Percentiles rank a stretch among this genome's conserved stretches.
Conservation (phyloP, 2,888 invertebrate genomes). For the Electrophaes corylata region DNA sequence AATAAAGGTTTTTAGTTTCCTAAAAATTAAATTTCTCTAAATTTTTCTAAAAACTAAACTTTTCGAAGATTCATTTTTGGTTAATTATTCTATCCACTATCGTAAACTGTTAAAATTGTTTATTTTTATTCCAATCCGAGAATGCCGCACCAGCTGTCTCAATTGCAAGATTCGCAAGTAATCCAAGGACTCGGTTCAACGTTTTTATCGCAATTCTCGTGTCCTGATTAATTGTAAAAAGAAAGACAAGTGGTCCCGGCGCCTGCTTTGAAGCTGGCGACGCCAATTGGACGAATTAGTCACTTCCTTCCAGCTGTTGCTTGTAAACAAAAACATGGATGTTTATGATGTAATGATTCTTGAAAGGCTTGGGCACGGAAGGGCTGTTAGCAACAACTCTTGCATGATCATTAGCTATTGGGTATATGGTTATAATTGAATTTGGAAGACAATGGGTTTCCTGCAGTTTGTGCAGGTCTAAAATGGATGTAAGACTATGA, state of each 20-base stretch:
- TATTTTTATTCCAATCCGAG: slow-evolving; percentile 1
- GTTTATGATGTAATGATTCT: slow-evolving; percentile 19
- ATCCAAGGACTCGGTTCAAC: slow-evolving; percentile 11
- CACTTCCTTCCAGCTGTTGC: slow-evolving; percentile 50
- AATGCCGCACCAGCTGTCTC: slow-evolving; percentile 2
- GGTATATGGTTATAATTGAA: too few species aligned
- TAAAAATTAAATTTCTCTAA: too few species aligned
- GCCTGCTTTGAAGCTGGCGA: slow-evolving; percentile 48
- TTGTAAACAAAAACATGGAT: slow-evolving; percentile 38
- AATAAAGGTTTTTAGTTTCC: neutral
- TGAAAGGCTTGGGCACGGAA: neutral
- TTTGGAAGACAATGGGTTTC: neutral
- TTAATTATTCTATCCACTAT: neutral
- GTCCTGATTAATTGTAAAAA: slow-evolving; percentile 37
- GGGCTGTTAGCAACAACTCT: neutral
- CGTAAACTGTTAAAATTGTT: neutral
- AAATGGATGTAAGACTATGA: neutral
- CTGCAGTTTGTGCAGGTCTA: neutral
- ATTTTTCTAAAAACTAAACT: too few species aligned
- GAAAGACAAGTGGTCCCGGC: slow-evolving; percentile 48
- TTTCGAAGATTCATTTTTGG: too few species aligned
- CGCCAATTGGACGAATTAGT: slow-evolving; percentile 55
- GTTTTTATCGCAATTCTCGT: slow-evolving; percentile 20
- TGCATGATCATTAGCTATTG: too few species aligned
- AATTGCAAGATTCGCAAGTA: slow-evolving; percentile 8